These are phyloP conservation scores for Syngnathus rostellatus DNA, from an alignment of 2,797 vertebrate species.

Conservation along the genomic window DNA sequence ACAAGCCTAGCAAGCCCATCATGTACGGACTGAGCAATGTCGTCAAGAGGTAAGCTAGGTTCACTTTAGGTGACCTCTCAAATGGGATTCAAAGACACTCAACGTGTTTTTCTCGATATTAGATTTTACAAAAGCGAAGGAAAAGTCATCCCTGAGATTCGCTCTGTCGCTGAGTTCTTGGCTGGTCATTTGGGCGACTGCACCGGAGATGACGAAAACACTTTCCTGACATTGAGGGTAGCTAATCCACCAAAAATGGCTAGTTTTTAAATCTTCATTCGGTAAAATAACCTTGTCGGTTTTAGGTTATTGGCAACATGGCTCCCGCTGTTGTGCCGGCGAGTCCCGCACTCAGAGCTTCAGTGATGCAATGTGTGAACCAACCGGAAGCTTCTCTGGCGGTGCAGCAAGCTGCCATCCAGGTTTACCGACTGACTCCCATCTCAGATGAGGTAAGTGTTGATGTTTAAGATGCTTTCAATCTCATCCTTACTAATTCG, in stretches of 20 bases:
- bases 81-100: neutral
- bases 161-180: constrained; percentile 75
- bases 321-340: constrained; percentile 73
- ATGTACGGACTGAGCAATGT: constrained; percentile 85
- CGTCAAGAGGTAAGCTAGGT: constrained; percentile 74
- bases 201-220: constrained; percentile 72
- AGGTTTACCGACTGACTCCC: constrained; percentile 79
- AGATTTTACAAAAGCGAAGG: constrained; percentile 71
- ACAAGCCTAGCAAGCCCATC: constrained; percentile 78
- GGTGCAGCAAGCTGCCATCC: constrained; percentile 89
- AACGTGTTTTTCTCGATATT: constrained; percentile 4
- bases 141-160: constrained; percentile 70
- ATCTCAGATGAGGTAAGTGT: constrained; percentile 75
- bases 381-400: constrained; percentile 62
- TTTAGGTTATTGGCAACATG: constrained; percentile 92
- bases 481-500: neutral
- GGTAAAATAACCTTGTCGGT: neutral
- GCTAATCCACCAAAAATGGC: constrained; percentile 9
- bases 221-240: constrained; percentile 83
- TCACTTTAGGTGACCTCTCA: neutral
- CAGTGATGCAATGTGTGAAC: constrained; percentile 77
- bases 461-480: neutral
- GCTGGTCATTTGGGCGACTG: constrained; percentile 76
- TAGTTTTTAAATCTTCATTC: neutral
- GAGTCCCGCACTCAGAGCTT: constrained; percentile 69